A percentile compares a stretch with the other conserved stretches of the same genome.
Conservation (phyloP, 2,113 vertebrate species). For the Pyrgilauda ruficollis region DNA sequence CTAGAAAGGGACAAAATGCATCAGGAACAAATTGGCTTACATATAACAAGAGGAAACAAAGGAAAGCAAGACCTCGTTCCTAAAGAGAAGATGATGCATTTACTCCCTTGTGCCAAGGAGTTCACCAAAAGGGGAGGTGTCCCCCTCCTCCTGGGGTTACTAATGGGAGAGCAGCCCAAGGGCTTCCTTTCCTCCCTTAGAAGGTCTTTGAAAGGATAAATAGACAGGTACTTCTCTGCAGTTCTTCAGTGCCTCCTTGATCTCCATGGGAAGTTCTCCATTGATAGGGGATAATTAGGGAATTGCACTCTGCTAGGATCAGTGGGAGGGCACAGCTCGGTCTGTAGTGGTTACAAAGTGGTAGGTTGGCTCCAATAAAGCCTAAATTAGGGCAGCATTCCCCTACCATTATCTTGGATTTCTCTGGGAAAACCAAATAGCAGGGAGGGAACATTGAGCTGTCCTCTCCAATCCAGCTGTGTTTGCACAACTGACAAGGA, state of each 20-base stretch:
- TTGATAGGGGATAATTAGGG: background rate
- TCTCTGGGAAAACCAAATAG: slow-evolving; percentile 5
- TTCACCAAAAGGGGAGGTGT: background rate
- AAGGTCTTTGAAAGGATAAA: background rate
- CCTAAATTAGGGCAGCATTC: slow-evolving; percentile 28
- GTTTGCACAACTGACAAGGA: background rate
- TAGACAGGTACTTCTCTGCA: background rate
- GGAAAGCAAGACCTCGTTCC: background rate
- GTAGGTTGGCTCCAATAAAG: background rate
- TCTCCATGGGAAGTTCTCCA: slow-evolving; percentile 15
- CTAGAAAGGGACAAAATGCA: background rate
- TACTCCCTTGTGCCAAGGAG: background rate
- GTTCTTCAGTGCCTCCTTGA: background rate
- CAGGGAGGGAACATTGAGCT: background rate
- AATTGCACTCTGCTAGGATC: background rate
- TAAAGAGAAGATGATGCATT: background rate
- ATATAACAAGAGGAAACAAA: background rate
- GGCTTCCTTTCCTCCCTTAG: background rate
- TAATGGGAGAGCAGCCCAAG: background rate
- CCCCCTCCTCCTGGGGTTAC: background rate
- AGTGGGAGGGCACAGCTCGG: background rate
- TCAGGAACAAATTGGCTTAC: background rate
- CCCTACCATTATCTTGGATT: slow-evolving; percentile 28
- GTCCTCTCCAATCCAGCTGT: slow-evolving; percentile 20
- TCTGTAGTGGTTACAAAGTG: background rate